Percentiles rank a stretch among this genome's conserved stretches.
Conservation (phyloP, 2,888 invertebrate species). For the Elmis aenea region DNA sequence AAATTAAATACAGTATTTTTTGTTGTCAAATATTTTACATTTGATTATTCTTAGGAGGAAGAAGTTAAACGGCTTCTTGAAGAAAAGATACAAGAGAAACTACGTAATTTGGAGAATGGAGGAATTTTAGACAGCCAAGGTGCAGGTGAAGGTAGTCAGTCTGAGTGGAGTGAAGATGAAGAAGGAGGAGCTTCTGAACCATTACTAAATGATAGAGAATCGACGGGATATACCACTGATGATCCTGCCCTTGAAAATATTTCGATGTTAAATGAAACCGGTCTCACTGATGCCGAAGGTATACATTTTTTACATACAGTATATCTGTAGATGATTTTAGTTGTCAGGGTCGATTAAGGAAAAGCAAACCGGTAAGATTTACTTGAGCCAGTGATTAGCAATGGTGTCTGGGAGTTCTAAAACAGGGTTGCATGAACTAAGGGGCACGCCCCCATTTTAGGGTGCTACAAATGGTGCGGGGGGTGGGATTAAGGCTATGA, state of each 20-base stretch:
- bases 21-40: conserved; percentile 6
- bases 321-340: no score
- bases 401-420: no score
- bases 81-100: conserved; percentile 45
- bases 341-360: no score
- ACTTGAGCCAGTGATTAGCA: no score
- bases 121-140: conserved; percentile 23
- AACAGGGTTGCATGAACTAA: no score
- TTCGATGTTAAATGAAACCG: conserved; percentile 79
- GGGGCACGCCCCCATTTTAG: no score
- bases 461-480: no score
- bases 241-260: conserved; percentile 82
- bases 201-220: conserved; percentile 53
- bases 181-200: conserved; percentile 61
- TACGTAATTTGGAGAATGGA: conserved; percentile 36
- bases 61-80: conserved; percentile 50
- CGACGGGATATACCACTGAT: conserved; percentile 82
- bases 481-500: no score
- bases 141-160: conserved; percentile 63
- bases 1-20: no score
- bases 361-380: no score
- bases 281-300: conserved; percentile 81
- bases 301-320: conserved; percentile 2
- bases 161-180: conserved; percentile 74
- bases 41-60: conserved; percentile 41